Base-by-base conservation (phyloP, 1,140 invertebrate genomes). In the Hirudo medicinalis region DNA sequence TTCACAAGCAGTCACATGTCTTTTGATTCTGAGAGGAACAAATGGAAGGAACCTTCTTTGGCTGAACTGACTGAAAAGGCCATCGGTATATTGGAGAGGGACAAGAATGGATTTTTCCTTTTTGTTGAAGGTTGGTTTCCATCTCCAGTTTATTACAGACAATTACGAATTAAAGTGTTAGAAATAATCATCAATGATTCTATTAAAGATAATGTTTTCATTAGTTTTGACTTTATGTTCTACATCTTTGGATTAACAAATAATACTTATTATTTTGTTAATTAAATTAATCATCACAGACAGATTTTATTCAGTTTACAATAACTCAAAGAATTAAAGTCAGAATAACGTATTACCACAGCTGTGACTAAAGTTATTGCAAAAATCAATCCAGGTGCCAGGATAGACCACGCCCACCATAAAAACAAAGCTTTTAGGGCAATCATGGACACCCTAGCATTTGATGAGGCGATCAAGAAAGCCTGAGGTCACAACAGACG, bases 361-460 rank as follows among this genome's bases (percentile, higher is more conserved):
- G 2, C 32, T 36, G 2, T 36, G 6, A 36, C 32, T 36, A 36
- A 63, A 63, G 19, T 25, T 20, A 63, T n/a, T 63, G 22, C 57
- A 63, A 63, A 63, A 49, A 5, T 17, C 57, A 63, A 22, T 25
- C 20, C 36, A 77, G 81, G 79, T 81, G 84, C 82, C 17, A 75
- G 79, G 27, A 94, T 97, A 54, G 92, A 96, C 80, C 87, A 88
- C 75, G 90, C 88, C 0, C 91, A 95, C 80, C 93, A 96, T 81
- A 82, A 87, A 29, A 90, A 88, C 0, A 85, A 88, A 54, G 92
- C 91, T 0, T 85, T 87, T 66, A 86, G 87, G 73, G 91, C 92
- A 0, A 79, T 96, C 0, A 81, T 86, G 66, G 93, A 97, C 82
- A 87, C 90, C 0, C 78, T 89, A 0, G 86, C 86, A 20, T 85